phyloP scores from a whole-genome alignment of 2,888 invertebrate species.

The Ellobium chinense region DNA sequence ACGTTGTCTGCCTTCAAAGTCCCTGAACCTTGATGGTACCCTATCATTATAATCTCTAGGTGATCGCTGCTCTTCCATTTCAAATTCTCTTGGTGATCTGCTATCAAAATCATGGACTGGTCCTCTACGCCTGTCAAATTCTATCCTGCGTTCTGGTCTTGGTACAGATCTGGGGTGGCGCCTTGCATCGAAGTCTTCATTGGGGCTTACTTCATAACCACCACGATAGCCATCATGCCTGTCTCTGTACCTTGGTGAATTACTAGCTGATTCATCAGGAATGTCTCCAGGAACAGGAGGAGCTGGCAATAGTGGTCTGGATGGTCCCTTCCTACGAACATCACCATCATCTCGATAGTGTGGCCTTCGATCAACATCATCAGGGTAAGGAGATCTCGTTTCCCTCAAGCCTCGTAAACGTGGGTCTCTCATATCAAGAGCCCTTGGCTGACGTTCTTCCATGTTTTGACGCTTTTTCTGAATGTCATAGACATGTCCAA shows the following conservation, averaged over 20 bases:
- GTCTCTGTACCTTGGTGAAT: constrained; percentile 39
- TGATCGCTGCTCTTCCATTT: constrained; percentile 28
- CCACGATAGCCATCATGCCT: constrained; percentile 41
- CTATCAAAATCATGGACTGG: constrained; percentile 28
- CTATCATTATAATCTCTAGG: constrained; percentile 42
- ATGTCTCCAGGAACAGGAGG: constrained; percentile 5
- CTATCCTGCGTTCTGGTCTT: constrained; percentile 23
- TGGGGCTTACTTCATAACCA: constrained; percentile 23
- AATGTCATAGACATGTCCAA: constrained; percentile 63
- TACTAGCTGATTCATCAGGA: constrained; percentile 16
- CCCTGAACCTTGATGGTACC: constrained; percentile 26
- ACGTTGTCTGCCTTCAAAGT: constrained; percentile 37
- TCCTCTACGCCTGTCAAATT: constrained; percentile 43
- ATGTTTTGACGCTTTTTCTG: constrained; percentile 51
- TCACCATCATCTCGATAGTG: constrained; percentile 24
- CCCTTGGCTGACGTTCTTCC: constrained; percentile 6
- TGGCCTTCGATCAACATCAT: constrained; percentile 25
- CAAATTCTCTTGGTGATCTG: constrained; percentile 49
- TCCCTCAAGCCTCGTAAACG: constrained; percentile 40
- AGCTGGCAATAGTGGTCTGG: constrained; percentile 12
- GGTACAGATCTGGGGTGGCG: constrained; percentile 20
- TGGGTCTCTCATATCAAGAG: constrained; percentile 34
- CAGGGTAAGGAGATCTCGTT: constrained; percentile 1
- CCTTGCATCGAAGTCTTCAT: constrained; percentile 42
- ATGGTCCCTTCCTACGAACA: constrained; percentile 24